Evolutionary conservation across 1,140 invertebrate genomes (phyloP).

Genomic region (Teleopsis dalmanni): DNA sequence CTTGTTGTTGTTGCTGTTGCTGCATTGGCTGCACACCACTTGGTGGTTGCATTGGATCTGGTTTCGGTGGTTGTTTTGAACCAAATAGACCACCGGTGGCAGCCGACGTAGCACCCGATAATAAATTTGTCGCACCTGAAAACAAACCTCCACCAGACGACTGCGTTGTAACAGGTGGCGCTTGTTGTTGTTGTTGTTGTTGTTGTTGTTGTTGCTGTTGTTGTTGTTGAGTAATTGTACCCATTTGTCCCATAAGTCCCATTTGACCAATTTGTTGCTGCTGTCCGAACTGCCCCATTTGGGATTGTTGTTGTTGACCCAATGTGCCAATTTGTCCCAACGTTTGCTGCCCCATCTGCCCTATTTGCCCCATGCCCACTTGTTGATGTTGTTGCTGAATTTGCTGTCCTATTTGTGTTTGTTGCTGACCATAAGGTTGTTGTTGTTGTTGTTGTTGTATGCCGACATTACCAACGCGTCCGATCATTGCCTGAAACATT

Average conservation of each 20-base stretch:
- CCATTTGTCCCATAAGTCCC: conserved; percentile 24
- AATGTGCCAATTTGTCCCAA: conserved; percentile 19
- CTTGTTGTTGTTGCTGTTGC: conserved; percentile 37
- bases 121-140: conserved; percentile 42
- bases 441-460: conserved; percentile 44
- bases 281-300: conserved; percentile 39
- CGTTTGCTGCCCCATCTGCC: conserved; percentile 21
- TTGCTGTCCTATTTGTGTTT: conserved; percentile 39
- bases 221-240: conserved; percentile 18
- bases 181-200: conserved; percentile 39
- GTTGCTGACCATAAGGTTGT: conserved; percentile 35
- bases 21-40: conserved; percentile 43
- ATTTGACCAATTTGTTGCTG: conserved; percentile 27
- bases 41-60: conserved; percentile 43
- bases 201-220: conserved; percentile 22
- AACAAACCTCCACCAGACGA: conserved; percentile 38
- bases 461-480: conserved; percentile 57
- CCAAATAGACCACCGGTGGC: conserved; percentile 46
- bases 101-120: conserved; percentile 45
- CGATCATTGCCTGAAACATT: conserved; percentile 49
- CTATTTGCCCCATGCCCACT: conserved; percentile 37
- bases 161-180: conserved; percentile 34
- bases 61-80: conserved; percentile 42
- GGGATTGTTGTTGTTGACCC: conserved; percentile 38
- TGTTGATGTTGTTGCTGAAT: conserved; percentile 37